Conservation (phyloP, 2,888 invertebrate genomes). For the Branchipolynoe longqiensis region DNA sequence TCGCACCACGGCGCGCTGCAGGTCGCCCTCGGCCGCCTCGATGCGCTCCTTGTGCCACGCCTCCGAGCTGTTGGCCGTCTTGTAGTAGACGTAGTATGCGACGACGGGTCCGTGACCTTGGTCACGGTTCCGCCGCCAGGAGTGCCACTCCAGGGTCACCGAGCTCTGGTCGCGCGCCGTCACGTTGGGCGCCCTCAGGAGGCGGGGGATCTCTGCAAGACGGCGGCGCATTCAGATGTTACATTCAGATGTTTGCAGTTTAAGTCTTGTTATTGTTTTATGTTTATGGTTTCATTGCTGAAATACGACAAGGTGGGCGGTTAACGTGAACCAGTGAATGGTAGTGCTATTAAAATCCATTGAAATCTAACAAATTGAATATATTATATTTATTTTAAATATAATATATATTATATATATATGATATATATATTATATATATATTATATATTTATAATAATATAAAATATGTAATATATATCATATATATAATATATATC, state of each 20-base stretch:
- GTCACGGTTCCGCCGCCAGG: constrained; percentile 64
- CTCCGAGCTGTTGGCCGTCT: neutral
- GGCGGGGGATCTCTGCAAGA: constrained; percentile 63
- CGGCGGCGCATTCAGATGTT: neutral
- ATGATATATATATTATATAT: too few species aligned
- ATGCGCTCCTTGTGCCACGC: constrained; percentile 28
- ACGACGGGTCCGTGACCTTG: constrained; percentile 65
- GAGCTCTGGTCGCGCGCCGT: constrained; percentile 58
- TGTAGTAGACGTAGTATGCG: constrained; percentile 65
- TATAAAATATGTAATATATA: too few species aligned
- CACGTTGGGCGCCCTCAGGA: constrained; percentile 60
- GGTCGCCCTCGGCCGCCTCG: neutral
- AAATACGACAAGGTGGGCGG: too few species aligned
- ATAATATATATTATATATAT: too few species aligned
- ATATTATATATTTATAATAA: too few species aligned
- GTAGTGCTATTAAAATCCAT: too few species aligned
- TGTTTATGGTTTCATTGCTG: too few species aligned
- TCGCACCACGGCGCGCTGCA: neutral
- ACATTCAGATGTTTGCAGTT: neutral
- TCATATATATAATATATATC: too few species aligned
- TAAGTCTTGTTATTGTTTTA: neutral
- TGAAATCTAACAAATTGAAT: too few species aligned
- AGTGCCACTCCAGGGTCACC: constrained; percentile 63
- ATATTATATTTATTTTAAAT: too few species aligned
- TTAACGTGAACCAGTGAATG: too few species aligned